phyloP scores from a whole-genome alignment of 2,888 invertebrate genomes.

The Palloptera scutellata region DNA sequence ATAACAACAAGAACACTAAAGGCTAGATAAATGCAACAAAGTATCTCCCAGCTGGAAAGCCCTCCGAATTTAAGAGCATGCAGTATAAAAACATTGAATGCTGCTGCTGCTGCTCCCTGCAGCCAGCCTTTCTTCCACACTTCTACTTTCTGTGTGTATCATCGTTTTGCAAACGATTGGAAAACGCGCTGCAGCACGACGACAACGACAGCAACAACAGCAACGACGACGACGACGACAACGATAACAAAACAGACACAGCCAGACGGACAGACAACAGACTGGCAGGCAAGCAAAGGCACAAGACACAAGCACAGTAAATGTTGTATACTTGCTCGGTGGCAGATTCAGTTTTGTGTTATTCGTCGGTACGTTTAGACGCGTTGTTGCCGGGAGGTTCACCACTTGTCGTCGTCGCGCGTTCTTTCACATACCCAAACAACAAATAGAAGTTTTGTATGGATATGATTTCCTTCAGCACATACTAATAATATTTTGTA shows the following conservation, averaged over 20 bases:
- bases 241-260: background rate
- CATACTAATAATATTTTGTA: constrained; percentile 4
- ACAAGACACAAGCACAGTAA: constrained; percentile 10
- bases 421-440: constrained; percentile 27
- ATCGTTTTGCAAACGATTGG: too few relatives aligned
- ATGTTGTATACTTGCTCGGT: constrained; percentile 28
- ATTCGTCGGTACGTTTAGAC: constrained; percentile 62
- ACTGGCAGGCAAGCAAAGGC: too few relatives aligned
- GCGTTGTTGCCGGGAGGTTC: constrained; percentile 44
- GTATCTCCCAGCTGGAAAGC: constrained; percentile 32
- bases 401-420: constrained; percentile 36
- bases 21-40: constrained; percentile 46
- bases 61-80: too few relatives aligned
- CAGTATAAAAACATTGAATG: too few relatives aligned
- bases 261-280: background rate
- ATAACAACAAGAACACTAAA: constrained; percentile 23
- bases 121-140: too few relatives aligned
- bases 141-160: too few relatives aligned
- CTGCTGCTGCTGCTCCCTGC: too few relatives aligned
- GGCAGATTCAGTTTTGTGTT: constrained; percentile 57
- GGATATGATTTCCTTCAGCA: constrained; percentile 18
- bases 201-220: background rate
- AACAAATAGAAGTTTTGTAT: constrained; percentile 12
- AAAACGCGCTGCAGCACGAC: background rate
- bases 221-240: background rate